Evolutionary conservation across 1,140 invertebrate genomes (phyloP), one percentile per base, ranked within the genome.

Genomic region (Ceratosolen fusciceps): DNA sequence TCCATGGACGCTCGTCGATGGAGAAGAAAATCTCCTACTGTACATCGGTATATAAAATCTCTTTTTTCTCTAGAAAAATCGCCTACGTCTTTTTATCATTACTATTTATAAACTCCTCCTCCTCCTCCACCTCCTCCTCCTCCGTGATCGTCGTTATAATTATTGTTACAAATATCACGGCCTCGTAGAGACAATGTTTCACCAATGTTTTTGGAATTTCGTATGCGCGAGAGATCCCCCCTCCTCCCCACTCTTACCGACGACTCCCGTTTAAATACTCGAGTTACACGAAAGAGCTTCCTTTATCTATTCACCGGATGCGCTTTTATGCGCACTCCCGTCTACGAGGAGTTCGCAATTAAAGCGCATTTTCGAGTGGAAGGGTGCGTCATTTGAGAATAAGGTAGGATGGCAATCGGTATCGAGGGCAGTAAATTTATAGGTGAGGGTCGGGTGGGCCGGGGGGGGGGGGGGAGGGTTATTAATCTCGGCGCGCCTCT

Each of bases 361-460:
- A 34, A 34, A 16, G 56, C 2, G 31, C 1, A 12, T 19, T 14
- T 1, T 31, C 31, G n/a, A 65, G 60, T 37, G 60, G 31, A 65
- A 65, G 37, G 60, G 31, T 65, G 60, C 10, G 21, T 37, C n/a
- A 37, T 37, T 65, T n/a, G 31, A 21, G 60, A 12, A 37, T 65
- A n/a, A 65, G 60, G 60, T 37, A 65, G 31, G 60, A 37, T 37
- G 60, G 37, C 60, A n/a, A 65, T 65, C 60, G n/a, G 31, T 37
- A 34, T n/a, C 1, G 16, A 37, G 60, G 7, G 34, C 31, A n/a
- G 34, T 19, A 65, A 65, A n/a, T 21, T 65, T 21, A 65, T 37
- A 65, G 5, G 60, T n/a, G n/a, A n/a, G n/a, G n/a, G n/a, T n/a
- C n/a, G n/a, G n/a, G n/a, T n/a, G n/a, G n/a, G n/a, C n/a, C n/a